Evolutionary conservation across 2,797 vertebrate genomes (phyloP), one percentile per base, ranked within the genome.

Genomic region (Stomatorhinus walkeri): DNA sequence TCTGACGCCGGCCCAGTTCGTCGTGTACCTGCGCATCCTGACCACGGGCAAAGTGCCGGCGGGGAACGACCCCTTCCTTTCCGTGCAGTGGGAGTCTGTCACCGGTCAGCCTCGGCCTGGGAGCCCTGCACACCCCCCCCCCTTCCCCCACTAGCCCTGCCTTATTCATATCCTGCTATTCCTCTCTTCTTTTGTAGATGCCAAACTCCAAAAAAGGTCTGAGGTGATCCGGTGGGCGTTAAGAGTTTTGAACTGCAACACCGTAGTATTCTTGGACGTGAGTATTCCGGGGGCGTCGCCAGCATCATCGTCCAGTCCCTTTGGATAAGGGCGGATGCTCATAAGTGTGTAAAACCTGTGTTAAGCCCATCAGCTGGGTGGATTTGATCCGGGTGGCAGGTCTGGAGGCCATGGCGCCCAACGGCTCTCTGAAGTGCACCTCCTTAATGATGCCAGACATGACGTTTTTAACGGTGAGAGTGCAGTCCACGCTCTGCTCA

Each of bases 21-120:
- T 79, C 81, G 48, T 93, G 19, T 96, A 95, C 72, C 89, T 96
- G 14, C 54, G 86, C 83, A 72, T 95, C 89, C 93, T 96, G 22
- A n/a, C 89, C 9, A 94, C 94, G 0, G 95, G 92, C 0, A 92
- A 90, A 46, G 84, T 89, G 32, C 88, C 88, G 7, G 48, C 24
- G 3, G 88, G 88, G 9, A 56, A 54, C 36, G 88, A 89, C 85
- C 84, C 84, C 7, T 76, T 89, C 64, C 46, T 54, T 85, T 76
- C 88, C 14, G 46, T 28, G 12, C 83, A 89, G 49, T 89, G 88
- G 88, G 59, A 89, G 10, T 32, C 24, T 14, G 14, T 76, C 5
- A 76, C 54, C 22, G 88, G 88, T 89, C 43, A 72, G 59, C 40
- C 22, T 49, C 72, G 9, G 32, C 19, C 40, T 48, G 40, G n/a